Evolutionary conservation across 2,888 invertebrate species (phyloP).

Genomic region (Altica lythri): DNA sequence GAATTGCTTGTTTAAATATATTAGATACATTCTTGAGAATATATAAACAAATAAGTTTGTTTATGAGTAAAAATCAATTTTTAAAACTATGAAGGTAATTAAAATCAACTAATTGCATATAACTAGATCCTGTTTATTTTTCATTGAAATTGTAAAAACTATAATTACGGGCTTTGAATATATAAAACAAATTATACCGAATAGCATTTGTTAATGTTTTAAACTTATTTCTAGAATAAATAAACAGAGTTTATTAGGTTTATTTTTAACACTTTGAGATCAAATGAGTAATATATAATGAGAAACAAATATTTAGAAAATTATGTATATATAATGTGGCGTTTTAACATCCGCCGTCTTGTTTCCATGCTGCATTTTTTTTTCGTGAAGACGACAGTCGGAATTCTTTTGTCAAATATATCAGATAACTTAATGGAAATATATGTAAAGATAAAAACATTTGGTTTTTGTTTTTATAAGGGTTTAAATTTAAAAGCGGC

Average conservation of each 20-base stretch:
- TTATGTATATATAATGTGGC: slow-evolving; percentile 46
- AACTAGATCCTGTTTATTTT: slow-evolving; percentile 26
- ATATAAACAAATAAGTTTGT: slow-evolving; percentile 14
- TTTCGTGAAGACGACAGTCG: slow-evolving; percentile 10
- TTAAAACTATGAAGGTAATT: slow-evolving; percentile 7
- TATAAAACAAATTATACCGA: slow-evolving; percentile 31
- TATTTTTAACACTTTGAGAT: slow-evolving; percentile 41
- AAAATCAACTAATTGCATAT: slow-evolving; percentile 20
- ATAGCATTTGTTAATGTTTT: slow-evolving; percentile 39
- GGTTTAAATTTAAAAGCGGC: neutral
- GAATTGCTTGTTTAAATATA: no score
- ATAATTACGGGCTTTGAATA: slow-evolving; percentile 28
- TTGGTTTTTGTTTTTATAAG: slow-evolving; percentile 20
- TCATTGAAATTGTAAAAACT: slow-evolving; percentile 27
- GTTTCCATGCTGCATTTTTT: slow-evolving; percentile 44
- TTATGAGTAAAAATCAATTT: slow-evolving; percentile 7
- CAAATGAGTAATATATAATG: slow-evolving; percentile 41
- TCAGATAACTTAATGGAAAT: slow-evolving; percentile 22
- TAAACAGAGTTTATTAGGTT: slow-evolving; percentile 50
- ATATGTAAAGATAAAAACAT: slow-evolving; percentile 26
- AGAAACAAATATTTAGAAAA: slow-evolving; percentile 52
- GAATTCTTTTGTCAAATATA: slow-evolving; percentile 21
- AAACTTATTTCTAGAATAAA: slow-evolving; percentile 52
- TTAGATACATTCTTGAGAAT: no score
- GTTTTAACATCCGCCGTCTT: slow-evolving; percentile 51